These are phyloP conservation scores for Procambarus clarkii DNA, from an alignment of 1,140 invertebrate species.

Conservation along the genomic window DNA sequence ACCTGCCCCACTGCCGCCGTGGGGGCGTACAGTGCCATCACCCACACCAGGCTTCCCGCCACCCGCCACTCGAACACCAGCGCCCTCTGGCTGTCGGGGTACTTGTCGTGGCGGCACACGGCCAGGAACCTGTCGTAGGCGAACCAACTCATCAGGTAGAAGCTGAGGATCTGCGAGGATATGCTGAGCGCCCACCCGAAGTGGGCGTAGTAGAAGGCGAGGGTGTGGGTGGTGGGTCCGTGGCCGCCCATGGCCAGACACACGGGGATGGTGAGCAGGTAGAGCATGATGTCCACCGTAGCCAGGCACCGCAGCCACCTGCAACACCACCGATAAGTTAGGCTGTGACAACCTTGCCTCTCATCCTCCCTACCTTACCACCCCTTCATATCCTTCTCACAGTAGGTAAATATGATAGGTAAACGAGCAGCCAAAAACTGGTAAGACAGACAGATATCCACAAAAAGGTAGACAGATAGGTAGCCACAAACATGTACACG, in stretches of 20 bases:
- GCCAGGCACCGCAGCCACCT: conserved; percentile 56
- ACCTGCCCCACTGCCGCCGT: conserved; percentile 27
- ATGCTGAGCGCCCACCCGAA: conserved; percentile 60
- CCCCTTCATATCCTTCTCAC: too few species aligned
- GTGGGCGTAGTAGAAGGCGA: conserved; percentile 51
- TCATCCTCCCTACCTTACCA: too few species aligned
- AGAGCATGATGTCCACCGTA: conserved; percentile 38
- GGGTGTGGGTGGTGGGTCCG: neutral
- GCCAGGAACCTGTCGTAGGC: conserved; percentile 56
- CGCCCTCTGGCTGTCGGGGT: conserved; percentile 32
- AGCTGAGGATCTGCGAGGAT: conserved; percentile 53
- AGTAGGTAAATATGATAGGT: too few species aligned
- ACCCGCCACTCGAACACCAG: conserved; percentile 11
- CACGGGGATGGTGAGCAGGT: conserved; percentile 44
- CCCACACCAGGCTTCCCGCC: conserved; percentile 7
- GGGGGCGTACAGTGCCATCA: conserved; percentile 27
- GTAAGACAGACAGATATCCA: too few species aligned
- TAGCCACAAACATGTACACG: too few species aligned
- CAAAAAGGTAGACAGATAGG: too few species aligned
- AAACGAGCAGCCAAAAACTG: too few species aligned
- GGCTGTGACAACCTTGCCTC: too few species aligned
- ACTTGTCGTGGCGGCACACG: conserved; percentile 43
- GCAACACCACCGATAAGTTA: neutral
- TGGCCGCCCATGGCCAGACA: conserved; percentile 41
- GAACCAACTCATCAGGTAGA: conserved; percentile 59